Evolutionary conservation across 2,888 invertebrate genomes (phyloP), one percentile per base, ranked within the genome.

Genomic region (Lymantria dispar): DNA sequence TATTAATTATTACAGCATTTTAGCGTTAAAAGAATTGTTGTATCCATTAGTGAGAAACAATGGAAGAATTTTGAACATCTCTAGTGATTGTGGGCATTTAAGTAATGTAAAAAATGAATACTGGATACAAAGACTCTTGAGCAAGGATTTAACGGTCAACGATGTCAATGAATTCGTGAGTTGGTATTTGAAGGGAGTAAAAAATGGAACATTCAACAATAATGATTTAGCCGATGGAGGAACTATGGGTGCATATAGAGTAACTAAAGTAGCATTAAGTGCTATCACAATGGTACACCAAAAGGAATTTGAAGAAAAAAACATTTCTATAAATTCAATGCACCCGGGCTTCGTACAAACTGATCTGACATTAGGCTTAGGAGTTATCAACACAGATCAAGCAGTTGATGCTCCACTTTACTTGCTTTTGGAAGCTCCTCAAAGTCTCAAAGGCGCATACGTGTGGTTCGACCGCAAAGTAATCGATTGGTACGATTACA

Each of bases 331-430:
- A 0, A 96, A 95, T 77, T 86, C 93, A 10, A 92, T 94, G 69
- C 94, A 95, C 75, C 96, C 96, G 3, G 96, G 96, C 0, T 93
- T 94, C 62, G 96, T 96, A 0, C 92, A 92, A 54, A 97, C 96
- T 0, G 95, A 96, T 66, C 95, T 97, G 96, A 93, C 94, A 0
- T 88, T 87, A 38, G 92, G 93, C 15, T 91, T 89, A 58, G 96
- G 95, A 0, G 77, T 85, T 43, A 80, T 92, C 38, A 92, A 87
- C 0, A 74, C 89, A 5, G 94, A 94, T 22, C 80, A 91, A 68
- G 92, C 93, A 7, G 94, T 94, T 0, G 83, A 84, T 52, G 92
- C 93, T 0, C 92, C 93, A 0, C 56, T 93, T 0, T 92, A 91
- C 60, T 62, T 92, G 68, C 94, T 92, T 22, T 22, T 22, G 22